Base-by-base conservation (phyloP, 2,888 invertebrate species). In the Andrena praecox region DNA sequence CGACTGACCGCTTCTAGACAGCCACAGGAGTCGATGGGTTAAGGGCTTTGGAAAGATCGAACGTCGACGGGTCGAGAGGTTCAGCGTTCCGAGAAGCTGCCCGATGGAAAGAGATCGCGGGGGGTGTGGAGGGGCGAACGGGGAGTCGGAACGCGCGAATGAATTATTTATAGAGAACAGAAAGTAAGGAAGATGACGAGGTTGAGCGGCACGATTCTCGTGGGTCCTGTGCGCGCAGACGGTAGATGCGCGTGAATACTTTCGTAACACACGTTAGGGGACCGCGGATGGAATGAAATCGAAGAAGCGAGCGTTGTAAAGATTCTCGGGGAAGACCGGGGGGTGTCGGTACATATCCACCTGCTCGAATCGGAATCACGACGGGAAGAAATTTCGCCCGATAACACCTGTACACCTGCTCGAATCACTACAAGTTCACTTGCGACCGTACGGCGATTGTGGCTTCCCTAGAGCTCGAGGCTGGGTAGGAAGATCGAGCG, bases 91-190 rank as follows among this genome's bases (percentile, higher is more conserved):
- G 10, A 3, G 42, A 42, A 63, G n/a, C 29, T 31, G 20, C 12
- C 12, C 27, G 63, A 59, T 31, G 7, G 20, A 77, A 60, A 82
- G 62, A 67, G 73, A 67, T 67, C 52, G 69, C 6, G 8, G 33
- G 5, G 29, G 35, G 67, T 48, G 79, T 80, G 86, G 76, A n/a
- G 78, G 83, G 63, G 62, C 85, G 83, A 86, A 85, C 82, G 82
- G 86, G 79, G 81, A 83, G 77, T 83, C 72, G 90, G 86, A 88
- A 88, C 86, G 87, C 85, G 81, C 81, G 81, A 87, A 91, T 91
- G 90, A 91, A 91, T 91, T 91, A 91, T 91, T 90, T 89, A 91
- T 89, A 89, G 75, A 84, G 85, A 85, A 68, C 78, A 68, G 78
- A 83, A 75, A 78, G 79, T 77, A 82, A 80, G 80, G 74, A 77